Percentiles rank a stretch among this genome's conserved stretches.
Conservation (phyloP, 2,797 vertebrate species). For the Coregonus sp. region DNA sequence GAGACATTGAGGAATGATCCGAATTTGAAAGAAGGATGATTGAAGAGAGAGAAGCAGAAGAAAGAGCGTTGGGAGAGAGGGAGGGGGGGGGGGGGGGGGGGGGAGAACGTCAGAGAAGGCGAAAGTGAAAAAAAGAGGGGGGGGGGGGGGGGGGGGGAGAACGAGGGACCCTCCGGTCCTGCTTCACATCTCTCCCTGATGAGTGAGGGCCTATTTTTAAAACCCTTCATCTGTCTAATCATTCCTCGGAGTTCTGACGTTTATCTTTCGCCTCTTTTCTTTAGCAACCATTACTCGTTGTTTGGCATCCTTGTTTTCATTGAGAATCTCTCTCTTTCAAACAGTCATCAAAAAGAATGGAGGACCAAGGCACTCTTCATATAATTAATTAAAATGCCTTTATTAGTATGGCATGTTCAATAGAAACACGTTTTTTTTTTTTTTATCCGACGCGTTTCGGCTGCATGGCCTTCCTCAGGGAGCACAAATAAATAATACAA, state of each 20-base stretch:
- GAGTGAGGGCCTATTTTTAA: background rate
- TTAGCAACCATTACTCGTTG: background rate
- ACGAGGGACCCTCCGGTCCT: background rate
- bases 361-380: no score
- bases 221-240: background rate
- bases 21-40: background rate
- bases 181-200: background rate
- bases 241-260: background rate
- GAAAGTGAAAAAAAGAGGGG: background rate
- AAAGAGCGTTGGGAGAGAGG: slow-evolving; percentile 1
- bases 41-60: background rate
- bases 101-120: no score
- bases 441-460: no score
- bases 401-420: no score
- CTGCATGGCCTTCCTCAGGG: no score
- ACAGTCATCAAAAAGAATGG: background rate
- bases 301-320: background rate
- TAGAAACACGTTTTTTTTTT: no score
- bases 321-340: background rate
- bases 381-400: no score
- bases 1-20: background rate
- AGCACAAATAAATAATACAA: no score
- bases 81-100: no score
- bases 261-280: background rate
- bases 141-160: background rate